Percentiles rank a stretch among this genome's conserved stretches.
phyloP scores from a whole-genome alignment of 2,113 vertebrate species.

The Triplophysa dalaica region DNA sequence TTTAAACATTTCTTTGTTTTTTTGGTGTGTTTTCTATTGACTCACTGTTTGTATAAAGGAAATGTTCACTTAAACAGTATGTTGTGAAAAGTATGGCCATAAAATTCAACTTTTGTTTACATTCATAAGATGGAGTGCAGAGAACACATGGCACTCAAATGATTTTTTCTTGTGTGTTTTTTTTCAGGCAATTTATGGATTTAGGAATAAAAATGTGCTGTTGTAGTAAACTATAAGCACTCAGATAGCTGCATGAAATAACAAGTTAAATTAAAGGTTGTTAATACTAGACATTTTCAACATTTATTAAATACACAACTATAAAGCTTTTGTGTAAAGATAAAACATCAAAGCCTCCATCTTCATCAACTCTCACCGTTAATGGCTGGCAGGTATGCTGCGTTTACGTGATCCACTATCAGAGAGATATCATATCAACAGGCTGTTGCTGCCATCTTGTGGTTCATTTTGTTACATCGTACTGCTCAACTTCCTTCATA shows the following conservation, averaged over 20 bases:
- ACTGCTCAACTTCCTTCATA: neutral
- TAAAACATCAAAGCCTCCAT: too few relatives aligned
- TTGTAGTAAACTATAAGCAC: too few relatives aligned
- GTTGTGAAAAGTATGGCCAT: too few relatives aligned
- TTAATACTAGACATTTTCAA: too few relatives aligned
- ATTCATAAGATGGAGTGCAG: neutral
- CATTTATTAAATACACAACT: too few relatives aligned
- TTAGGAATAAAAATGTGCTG: neutral
- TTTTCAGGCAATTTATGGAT: neutral
- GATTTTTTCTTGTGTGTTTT: neutral
- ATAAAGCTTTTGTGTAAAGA: too few relatives aligned
- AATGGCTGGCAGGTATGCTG: neutral
- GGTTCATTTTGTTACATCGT: neutral
- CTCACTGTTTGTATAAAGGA: neutral
- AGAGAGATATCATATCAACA: neutral
- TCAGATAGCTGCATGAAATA: neutral
- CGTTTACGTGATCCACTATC: neutral
- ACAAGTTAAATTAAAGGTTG: neutral
- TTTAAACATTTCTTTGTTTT: neutral
- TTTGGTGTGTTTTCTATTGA: neutral
- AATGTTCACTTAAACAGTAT: too few relatives aligned
- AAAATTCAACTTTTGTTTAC: neutral
- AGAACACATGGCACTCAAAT: neutral
- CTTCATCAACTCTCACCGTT: neutral
- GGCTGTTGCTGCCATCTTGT: constrained; percentile 45